These are phyloP conservation scores for Macrostomum cliftonense DNA, from an alignment of 2,888 invertebrate genomes.

Conservation along the genomic window DNA sequence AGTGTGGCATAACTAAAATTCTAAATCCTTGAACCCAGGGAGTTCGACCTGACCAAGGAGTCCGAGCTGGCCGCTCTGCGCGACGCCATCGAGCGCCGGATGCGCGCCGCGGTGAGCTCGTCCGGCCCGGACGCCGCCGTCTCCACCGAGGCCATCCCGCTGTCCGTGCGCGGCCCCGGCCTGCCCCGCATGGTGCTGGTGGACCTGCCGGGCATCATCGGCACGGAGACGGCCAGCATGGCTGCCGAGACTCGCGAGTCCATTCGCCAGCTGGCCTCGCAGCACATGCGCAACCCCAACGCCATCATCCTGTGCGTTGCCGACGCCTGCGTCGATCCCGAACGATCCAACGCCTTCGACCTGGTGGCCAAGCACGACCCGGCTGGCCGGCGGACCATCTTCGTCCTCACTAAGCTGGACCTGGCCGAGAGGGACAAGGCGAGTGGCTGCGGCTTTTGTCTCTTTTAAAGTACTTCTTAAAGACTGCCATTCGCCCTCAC, in stretches of 20 bases:
- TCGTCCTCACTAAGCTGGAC: constrained; percentile 94
- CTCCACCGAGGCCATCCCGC: constrained; percentile 82
- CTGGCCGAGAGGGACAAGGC: constrained; percentile 52
- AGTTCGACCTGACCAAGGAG: constrained; percentile 89
- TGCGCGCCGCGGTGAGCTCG: constrained; percentile 64
- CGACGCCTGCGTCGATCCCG: constrained; percentile 92
- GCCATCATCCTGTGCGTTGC: constrained; percentile 86
- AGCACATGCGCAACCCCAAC: constrained; percentile 97
- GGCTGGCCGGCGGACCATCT: constrained; percentile 77
- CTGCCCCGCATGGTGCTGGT: constrained; percentile 92
- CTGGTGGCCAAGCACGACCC: constrained; percentile 89
- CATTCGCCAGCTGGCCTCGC: constrained; percentile 69
- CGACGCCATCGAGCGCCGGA: constrained; percentile 49
- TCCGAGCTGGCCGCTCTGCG: constrained; percentile 67
- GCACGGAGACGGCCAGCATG: constrained; percentile 93
- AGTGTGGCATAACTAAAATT: too few relatives aligned
- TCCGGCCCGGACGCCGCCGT: constrained; percentile 75
- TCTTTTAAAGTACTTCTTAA: too few relatives aligned
- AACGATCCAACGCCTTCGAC: constrained; percentile 93
- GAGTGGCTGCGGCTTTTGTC: too few relatives aligned
- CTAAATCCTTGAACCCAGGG: constrained; percentile 46
- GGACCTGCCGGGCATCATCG: constrained; percentile 89
- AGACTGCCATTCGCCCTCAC: too few relatives aligned
- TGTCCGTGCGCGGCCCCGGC: constrained; percentile 93
- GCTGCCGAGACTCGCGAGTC: constrained; percentile 79